phyloP scores from a whole-genome alignment of 2,113 vertebrate genomes.

The Crotalus helleri region DNA sequence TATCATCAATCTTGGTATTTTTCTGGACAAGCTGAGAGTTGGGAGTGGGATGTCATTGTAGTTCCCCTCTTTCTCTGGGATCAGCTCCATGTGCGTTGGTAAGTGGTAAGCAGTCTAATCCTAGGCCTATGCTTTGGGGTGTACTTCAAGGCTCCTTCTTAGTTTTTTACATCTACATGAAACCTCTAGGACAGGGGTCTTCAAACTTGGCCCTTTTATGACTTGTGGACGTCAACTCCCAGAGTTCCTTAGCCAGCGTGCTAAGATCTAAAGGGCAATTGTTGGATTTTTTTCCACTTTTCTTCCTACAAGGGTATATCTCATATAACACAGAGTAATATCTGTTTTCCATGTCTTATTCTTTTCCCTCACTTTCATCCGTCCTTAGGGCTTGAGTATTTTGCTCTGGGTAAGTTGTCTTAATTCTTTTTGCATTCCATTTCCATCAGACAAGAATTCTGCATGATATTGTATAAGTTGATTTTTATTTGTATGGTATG shows the following conservation, averaged over 20 bases:
- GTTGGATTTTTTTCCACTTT: slow-evolving; percentile 30
- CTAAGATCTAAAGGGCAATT: neutral
- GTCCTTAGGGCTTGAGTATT: slow-evolving; percentile 71
- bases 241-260: no score
- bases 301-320: slow-evolving; percentile 38
- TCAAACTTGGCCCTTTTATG: no score
- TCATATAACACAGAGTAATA: slow-evolving; percentile 64
- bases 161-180: neutral
- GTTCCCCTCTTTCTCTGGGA: neutral
- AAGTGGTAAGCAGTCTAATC: neutral
- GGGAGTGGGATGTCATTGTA: neutral
- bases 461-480: slow-evolving; percentile 50
- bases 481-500: slow-evolving; percentile 25
- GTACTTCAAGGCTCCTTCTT: neutral
- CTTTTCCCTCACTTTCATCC: slow-evolving; percentile 61
- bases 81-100: neutral
- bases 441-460: slow-evolving; percentile 27
- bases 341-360: slow-evolving; percentile 67
- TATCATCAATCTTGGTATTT: neutral
- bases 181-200: neutral
- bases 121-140: neutral
- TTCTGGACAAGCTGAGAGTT: neutral
- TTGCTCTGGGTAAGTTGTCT: slow-evolving; percentile 71
- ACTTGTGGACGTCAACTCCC: no score
- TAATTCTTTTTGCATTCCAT: slow-evolving; percentile 56